Percentiles rank a stretch among this genome's conserved stretches.
These are phyloP conservation scores for Drosophila carrolli DNA, from an alignment of 1,140 invertebrate species.

Conservation along the genomic window DNA sequence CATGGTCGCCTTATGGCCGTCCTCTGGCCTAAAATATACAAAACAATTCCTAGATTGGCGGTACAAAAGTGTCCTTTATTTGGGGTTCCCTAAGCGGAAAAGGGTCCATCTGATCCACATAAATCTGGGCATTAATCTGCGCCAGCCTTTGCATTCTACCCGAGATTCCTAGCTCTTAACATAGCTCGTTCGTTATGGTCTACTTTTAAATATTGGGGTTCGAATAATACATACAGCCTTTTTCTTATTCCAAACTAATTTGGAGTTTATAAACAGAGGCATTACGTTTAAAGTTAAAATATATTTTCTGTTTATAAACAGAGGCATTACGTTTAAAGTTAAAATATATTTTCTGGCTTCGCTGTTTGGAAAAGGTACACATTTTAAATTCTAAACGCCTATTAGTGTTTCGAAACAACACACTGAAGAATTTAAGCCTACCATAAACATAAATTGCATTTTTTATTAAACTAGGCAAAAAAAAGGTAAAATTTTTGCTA, in stretches of 20 bases:
- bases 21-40: not conserved
- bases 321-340: not conserved
- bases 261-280: not conserved
- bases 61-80: conserved; percentile 56
- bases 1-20: too few species aligned
- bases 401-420: not conserved
- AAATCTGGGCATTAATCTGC: not conserved
- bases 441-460: not conserved
- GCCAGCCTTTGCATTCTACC: not conserved
- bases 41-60: not conserved
- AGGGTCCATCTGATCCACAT: too few species aligned
- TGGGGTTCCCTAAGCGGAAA: conserved; percentile 14
- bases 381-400: not conserved
- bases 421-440: not conserved
- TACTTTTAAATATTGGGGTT: conserved; percentile 10
- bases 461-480: not conserved
- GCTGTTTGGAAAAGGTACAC: conserved; percentile 13
- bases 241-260: conserved; percentile 1
- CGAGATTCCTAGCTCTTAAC: conserved; percentile 14
- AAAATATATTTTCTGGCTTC: conserved; percentile 5
- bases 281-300: not conserved
- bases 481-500: not conserved
- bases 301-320: not conserved
- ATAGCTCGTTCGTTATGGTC: conserved; percentile 5
- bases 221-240: conserved; percentile 34